Conservation (phyloP, 2,888 invertebrate genomes). For the Ramazzottius varieornatus region DNA sequence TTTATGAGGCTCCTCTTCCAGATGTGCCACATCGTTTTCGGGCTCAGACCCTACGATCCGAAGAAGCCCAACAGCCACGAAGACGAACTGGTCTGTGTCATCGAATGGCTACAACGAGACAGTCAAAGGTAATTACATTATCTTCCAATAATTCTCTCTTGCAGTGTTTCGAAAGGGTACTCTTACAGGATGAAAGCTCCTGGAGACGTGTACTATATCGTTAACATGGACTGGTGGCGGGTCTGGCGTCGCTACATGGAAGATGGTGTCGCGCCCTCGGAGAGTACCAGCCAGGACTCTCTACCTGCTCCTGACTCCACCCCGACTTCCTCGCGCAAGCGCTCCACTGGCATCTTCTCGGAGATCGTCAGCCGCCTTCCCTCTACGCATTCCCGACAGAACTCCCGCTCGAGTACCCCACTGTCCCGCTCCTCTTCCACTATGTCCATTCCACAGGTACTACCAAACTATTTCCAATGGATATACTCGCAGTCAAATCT, state of each 20-base stretch:
- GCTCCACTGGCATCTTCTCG: too few relatives aligned
- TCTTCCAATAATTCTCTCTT: too few relatives aligned
- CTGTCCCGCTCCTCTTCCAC: background rate
- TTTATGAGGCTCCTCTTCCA: conserved; percentile 25
- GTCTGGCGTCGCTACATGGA: conserved; percentile 45
- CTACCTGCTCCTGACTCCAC: too few relatives aligned
- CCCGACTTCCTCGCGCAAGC: too few relatives aligned
- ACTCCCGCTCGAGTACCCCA: background rate
- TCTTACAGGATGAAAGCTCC: conserved; percentile 25
- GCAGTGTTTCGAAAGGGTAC: too few relatives aligned
- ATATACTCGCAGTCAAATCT: too few relatives aligned
- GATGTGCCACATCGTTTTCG: conserved; percentile 62
- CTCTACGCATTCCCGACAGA: too few relatives aligned
- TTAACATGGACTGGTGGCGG: conserved; percentile 61
- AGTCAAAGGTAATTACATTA: conserved; percentile 36
- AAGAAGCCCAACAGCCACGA: conserved; percentile 52
- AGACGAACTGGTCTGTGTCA: conserved; percentile 28
- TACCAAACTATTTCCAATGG: too few relatives aligned
- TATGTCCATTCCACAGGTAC: background rate
- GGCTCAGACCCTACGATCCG: too few relatives aligned
- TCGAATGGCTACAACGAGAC: conserved; percentile 51
- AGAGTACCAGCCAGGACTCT: too few relatives aligned
- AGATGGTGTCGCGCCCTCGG: too few relatives aligned
- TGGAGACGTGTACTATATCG: conserved; percentile 68
- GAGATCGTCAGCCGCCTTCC: too few relatives aligned